These are phyloP conservation scores for Todus mexicanus DNA, from an alignment of 2,797 vertebrate genomes.

Conservation along the genomic window DNA sequence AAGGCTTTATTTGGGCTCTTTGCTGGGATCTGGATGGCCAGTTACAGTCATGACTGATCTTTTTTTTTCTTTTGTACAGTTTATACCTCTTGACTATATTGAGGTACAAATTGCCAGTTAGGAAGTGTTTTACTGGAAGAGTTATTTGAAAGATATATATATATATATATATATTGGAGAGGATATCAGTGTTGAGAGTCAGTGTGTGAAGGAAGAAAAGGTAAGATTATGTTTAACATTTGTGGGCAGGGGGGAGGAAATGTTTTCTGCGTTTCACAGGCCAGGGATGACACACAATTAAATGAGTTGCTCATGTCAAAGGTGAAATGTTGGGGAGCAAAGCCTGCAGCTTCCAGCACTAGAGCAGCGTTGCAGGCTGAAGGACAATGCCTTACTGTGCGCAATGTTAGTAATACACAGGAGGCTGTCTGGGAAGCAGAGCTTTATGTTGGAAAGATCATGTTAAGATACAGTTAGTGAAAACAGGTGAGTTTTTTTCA, in stretches of 20 bases:
- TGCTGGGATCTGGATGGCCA: too few relatives aligned
- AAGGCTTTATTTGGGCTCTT: too few relatives aligned
- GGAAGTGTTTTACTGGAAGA: background rate
- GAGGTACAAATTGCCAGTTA: background rate
- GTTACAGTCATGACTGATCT: background rate
- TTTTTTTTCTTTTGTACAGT: background rate
- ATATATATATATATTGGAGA: background rate
- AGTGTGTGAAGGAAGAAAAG: background rate
- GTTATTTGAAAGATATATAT: background rate
- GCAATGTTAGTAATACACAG: background rate
- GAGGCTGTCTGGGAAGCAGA: background rate
- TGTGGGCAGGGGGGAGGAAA: background rate
- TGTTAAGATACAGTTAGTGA: background rate
- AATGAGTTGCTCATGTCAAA: background rate
- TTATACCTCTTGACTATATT: background rate
- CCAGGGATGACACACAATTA: background rate
- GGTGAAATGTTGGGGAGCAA: background rate
- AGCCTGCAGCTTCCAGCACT: background rate
- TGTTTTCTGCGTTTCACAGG: background rate
- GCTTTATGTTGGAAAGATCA: background rate
- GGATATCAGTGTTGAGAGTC: background rate
- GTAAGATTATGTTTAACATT: background rate
- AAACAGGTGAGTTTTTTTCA: background rate
- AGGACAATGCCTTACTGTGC: background rate
- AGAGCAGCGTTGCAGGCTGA: background rate